Evolutionary conservation across 2,888 invertebrate genomes (phyloP).

Genomic region (Agrilus cyanescens): DNA sequence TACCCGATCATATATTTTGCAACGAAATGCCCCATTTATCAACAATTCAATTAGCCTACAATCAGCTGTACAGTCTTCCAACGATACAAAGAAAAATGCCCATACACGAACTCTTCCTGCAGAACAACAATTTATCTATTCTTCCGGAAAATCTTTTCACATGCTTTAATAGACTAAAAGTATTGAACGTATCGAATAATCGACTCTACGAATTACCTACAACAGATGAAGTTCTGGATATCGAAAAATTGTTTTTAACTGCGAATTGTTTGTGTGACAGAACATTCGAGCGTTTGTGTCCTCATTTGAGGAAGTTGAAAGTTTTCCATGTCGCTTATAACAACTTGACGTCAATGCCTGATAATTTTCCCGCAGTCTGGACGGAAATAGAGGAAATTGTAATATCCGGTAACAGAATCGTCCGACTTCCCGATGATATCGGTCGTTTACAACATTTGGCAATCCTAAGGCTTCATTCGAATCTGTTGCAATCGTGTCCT

Average conservation of each 20-base stretch:
- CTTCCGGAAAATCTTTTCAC: slow-evolving; percentile 68
- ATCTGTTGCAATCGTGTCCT: slow-evolving; percentile 62
- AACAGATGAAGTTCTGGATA: slow-evolving; percentile 42
- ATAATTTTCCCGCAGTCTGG: slow-evolving; percentile 65
- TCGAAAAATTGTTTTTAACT: slow-evolving; percentile 60
- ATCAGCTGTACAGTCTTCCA: slow-evolving; percentile 62
- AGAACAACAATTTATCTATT: slow-evolving; percentile 64
- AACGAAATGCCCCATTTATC: slow-evolving; percentile 62
- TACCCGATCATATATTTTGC: slow-evolving; percentile 63
- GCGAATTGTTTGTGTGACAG: slow-evolving; percentile 67
- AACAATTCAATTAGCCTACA: slow-evolving; percentile 65
- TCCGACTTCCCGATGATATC: slow-evolving; percentile 63
- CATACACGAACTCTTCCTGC: slow-evolving; percentile 58
- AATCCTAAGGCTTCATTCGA: slow-evolving; percentile 71
- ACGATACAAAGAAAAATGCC: slow-evolving; percentile 55
- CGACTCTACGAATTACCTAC: slow-evolving; percentile 55
- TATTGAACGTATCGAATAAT: slow-evolving; percentile 71
- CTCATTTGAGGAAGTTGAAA: slow-evolving; percentile 50
- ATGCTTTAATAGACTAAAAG: slow-evolving; percentile 49
- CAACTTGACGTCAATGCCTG: slow-evolving; percentile 59
- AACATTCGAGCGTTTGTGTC: slow-evolving; percentile 44
- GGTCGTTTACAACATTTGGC: slow-evolving; percentile 57
- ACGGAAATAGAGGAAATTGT: slow-evolving; percentile 70
- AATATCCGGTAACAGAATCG: slow-evolving; percentile 68
- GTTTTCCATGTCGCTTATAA: slow-evolving; percentile 71